Conservation (phyloP, 2,113 vertebrate species). For the Neofelis nebulosa region DNA sequence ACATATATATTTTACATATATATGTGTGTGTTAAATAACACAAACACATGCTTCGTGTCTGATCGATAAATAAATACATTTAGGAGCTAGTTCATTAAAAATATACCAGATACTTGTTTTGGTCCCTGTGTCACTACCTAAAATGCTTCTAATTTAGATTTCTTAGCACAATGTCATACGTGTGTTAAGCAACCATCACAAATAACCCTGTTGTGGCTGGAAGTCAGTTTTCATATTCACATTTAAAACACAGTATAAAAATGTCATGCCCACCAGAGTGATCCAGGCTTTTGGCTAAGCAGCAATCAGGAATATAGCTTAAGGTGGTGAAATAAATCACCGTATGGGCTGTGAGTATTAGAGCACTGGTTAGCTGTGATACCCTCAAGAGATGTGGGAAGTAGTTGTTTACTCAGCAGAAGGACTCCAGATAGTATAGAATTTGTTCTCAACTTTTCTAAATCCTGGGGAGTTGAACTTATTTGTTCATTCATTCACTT, state of each 20-base stretch:
- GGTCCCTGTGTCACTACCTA: conserved; percentile 69
- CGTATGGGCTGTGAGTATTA: neutral
- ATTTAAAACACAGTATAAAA: conserved; percentile 78
- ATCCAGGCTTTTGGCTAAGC: conserved; percentile 75
- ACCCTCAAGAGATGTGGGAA: neutral
- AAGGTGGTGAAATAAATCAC: neutral
- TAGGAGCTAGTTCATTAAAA: conserved; percentile 75
- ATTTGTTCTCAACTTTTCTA: conserved; percentile 35
- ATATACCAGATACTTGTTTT: conserved; percentile 77
- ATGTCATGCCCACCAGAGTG: conserved; percentile 67
- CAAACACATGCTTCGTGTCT: conserved; percentile 5
- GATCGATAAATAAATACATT: conserved; percentile 74
- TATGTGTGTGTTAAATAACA: neutral
- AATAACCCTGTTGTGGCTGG: neutral
- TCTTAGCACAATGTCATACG: neutral
- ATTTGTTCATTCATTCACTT: conserved; percentile 4
- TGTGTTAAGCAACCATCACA: neutral
- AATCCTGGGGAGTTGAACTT: neutral
- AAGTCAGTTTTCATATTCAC: conserved; percentile 75
- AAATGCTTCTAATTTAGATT: conserved; percentile 44
- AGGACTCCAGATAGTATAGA: neutral
- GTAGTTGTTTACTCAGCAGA: conserved; percentile 5
- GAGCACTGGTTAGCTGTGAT: conserved; percentile 28
- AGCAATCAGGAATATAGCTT: conserved; percentile 71
- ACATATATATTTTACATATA: neutral